phyloP scores from a whole-genome alignment of 2,888 invertebrate species.

The Cantharis rufa region DNA sequence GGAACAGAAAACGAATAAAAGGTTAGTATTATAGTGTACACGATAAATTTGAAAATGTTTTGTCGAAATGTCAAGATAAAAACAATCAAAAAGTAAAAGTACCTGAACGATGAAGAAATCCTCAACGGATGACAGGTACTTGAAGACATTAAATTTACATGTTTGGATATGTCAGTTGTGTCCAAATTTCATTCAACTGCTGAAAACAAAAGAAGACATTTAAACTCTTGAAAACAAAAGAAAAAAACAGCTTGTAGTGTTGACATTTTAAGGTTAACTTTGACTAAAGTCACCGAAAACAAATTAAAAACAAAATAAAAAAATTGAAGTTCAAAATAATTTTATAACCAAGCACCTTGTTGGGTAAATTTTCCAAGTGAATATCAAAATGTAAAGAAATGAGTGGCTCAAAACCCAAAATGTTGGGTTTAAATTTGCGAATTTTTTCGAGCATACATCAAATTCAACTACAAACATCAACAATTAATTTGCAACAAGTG shows the following conservation, averaged over 20 bases:
- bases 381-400: not conserved
- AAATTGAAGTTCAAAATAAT: not conserved
- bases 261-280: not conserved
- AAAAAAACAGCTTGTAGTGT: not conserved
- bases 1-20: not conserved
- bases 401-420: not conserved
- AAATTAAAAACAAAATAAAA: not conserved
- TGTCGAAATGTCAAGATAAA: not conserved
- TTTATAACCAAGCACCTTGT: not conserved
- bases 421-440: not conserved
- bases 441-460: not conserved
- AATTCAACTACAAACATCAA: not conserved
- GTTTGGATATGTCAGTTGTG: not conserved
- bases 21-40: not conserved
- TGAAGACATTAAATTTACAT: not conserved
- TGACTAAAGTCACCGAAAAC: not conserved
- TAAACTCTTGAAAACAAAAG: not conserved
- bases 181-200: not conserved
- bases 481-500: not conserved
- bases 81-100: not conserved
- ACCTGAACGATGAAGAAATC: not conserved
- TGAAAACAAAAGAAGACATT: not conserved
- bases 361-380: not conserved
- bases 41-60: not conserved
- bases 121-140: not conserved